phyloP scores from a whole-genome alignment of 35 echinoderm and acorn worm species.

The Ophiothrix spiculata region DNA sequence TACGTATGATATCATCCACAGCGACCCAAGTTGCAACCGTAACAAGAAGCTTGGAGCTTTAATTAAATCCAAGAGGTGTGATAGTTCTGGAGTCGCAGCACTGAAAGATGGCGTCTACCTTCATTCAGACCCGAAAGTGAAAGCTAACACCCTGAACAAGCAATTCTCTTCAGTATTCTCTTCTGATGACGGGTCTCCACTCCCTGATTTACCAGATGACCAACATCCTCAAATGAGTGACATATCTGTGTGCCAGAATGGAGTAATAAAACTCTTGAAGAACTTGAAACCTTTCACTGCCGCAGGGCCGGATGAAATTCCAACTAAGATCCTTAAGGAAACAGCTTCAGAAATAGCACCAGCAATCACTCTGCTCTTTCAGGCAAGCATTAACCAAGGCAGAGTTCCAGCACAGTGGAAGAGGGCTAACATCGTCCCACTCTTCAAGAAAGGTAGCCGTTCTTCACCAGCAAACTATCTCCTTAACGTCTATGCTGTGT shows the following conservation, averaged over 20 bases:
- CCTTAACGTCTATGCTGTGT: conserved; percentile 38
- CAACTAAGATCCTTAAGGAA: no score
- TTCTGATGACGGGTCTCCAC: no score
- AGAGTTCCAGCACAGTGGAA: conserved; percentile 24
- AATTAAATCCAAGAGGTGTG: conserved; percentile 22
- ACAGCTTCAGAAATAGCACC: no score
- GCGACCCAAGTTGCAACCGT: background rate
- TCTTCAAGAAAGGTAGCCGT: conserved; percentile 32
- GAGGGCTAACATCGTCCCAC: background rate
- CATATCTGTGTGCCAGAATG: no score
- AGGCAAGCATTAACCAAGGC: no score
- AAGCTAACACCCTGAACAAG: conserved; percentile 51
- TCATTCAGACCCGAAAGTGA: conserved; percentile 22
- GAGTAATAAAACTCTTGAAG: no score
- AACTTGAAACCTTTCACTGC: no score
- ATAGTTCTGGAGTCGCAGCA: conserved; percentile 19
- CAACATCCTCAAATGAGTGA: no score
- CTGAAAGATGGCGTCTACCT: conserved; percentile 14
- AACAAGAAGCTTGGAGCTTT: background rate
- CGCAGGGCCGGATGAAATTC: no score
- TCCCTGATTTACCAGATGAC: no score
- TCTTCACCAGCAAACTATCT: conserved; percentile 43
- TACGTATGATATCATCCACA: conserved; percentile 4
- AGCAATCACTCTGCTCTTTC: no score
- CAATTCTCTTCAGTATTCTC: no score